A percentile compares a stretch with the other conserved stretches of the same genome.
phyloP scores from a whole-genome alignment of 2,888 invertebrate species.

The Mimachlamys varia region DNA sequence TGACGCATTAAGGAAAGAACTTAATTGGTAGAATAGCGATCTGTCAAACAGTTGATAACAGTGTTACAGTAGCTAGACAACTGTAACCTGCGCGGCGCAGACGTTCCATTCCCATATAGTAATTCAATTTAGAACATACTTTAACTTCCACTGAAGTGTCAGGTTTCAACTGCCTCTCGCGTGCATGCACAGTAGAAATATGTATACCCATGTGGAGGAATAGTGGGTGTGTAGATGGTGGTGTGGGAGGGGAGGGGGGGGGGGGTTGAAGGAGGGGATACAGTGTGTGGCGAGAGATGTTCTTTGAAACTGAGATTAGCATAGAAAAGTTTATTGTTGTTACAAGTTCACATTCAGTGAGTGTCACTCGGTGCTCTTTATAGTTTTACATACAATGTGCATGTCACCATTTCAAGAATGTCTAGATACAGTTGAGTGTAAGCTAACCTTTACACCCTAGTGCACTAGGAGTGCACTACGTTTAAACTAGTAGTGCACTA shows the following conservation, averaged over 20 bases:
- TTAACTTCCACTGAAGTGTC: conserved; percentile 16
- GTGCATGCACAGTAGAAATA: neutral
- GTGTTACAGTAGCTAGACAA: too few species aligned
- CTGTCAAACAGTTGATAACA: conserved; percentile 24
- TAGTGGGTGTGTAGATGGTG: neutral
- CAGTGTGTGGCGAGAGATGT: too few species aligned
- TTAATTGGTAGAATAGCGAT: neutral
- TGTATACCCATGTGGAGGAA: neutral
- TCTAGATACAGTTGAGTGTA: too few species aligned
- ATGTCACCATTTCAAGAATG: too few species aligned
- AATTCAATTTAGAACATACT: conserved; percentile 19
- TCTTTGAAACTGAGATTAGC: too few species aligned
- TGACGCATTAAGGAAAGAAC: neutral
- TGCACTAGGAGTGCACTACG: too few species aligned
- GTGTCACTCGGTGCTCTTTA: too few species aligned
- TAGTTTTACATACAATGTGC: too few species aligned
- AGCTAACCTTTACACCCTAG: too few species aligned
- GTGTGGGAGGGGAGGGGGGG: neutral
- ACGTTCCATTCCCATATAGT: conserved; percentile 7
- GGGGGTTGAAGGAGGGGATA: neutral
- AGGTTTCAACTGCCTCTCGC: neutral
- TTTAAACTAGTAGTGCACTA: too few species aligned
- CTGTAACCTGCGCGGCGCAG: neutral
- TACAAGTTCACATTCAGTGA: too few species aligned
- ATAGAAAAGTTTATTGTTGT: too few species aligned